A percentile compares a stretch with the other conserved stretches of the same genome.
These are phyloP conservation scores for Brachyptera risi DNA, from an alignment of 2,888 invertebrate species.

Conservation along the genomic window DNA sequence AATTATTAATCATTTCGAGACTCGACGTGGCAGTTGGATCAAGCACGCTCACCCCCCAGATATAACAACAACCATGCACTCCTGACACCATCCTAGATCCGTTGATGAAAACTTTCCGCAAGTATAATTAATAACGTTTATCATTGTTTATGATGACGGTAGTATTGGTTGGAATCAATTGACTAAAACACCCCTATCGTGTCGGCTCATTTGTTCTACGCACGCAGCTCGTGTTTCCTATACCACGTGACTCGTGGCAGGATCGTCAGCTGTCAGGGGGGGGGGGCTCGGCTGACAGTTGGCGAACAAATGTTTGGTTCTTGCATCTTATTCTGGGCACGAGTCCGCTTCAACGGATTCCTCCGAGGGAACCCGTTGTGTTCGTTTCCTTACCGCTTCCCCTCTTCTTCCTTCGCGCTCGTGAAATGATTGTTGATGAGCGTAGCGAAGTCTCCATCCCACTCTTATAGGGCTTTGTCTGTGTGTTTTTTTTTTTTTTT, in stretches of 20 bases:
- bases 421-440: too few relatives aligned
- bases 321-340: conserved; percentile 1
- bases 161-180: background rate
- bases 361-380: background rate
- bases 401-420: too few relatives aligned
- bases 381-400: background rate
- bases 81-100: too few relatives aligned
- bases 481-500: too few relatives aligned
- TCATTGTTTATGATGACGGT: background rate
- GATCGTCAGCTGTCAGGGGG: too few relatives aligned
- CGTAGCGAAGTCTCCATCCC: too few relatives aligned
- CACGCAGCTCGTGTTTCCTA: background rate
- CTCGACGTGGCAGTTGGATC: too few relatives aligned
- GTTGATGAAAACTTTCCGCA: background rate
- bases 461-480: too few relatives aligned
- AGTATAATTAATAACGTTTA: background rate
- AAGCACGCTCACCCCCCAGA: too few relatives aligned
- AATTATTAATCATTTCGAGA: too few relatives aligned
- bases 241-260: too few relatives aligned
- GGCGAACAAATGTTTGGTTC: background rate
- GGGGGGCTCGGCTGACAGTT: background rate
- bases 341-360: conserved; percentile 5
- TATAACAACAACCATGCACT: too few relatives aligned
- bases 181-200: background rate
- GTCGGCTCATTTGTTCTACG: background rate